Percentiles rank a stretch among this genome's conserved stretches.
These are phyloP conservation scores for Anolis sagrei DNA, from an alignment of 2,113 vertebrate species.

Conservation along the genomic window DNA sequence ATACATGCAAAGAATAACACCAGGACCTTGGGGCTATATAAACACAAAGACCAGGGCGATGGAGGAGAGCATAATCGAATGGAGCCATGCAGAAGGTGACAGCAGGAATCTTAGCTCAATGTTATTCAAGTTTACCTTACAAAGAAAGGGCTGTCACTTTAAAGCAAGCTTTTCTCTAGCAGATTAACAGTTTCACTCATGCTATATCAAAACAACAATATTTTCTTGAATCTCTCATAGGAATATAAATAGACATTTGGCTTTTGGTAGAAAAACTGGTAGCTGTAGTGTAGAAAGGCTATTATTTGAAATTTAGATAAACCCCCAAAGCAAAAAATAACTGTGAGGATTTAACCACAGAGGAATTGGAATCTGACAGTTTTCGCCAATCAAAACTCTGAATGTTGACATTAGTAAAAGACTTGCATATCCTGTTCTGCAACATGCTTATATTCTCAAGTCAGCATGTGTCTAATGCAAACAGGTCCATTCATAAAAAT, in stretches of 20 bases:
- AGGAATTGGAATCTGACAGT: constrained; percentile 61
- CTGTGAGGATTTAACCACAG: constrained; percentile 56
- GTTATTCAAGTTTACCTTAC: not conserved
- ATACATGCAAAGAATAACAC: not conserved
- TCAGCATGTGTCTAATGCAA: constrained; percentile 51
- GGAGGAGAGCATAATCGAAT: not conserved
- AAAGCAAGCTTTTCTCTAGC: not conserved
- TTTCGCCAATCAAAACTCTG: constrained; percentile 70
- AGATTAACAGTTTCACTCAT: constrained; percentile 42
- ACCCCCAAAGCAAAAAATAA: constrained; percentile 53
- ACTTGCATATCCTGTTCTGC: constrained; percentile 65
- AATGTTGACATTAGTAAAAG: constrained; percentile 70
- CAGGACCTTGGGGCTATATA: not conserved
- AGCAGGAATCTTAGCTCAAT: constrained; percentile 1
- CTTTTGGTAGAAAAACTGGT: constrained; percentile 55
- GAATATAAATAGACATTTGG: constrained; percentile 68
- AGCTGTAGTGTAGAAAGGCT: constrained; percentile 48
- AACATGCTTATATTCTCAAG: constrained; percentile 51
- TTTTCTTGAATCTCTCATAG: constrained; percentile 40
- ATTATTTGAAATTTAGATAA: constrained; percentile 65
- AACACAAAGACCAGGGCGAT: not conserved
- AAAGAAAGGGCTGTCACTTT: not conserved
- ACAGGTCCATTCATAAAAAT: constrained; percentile 57
- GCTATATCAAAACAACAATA: constrained; percentile 55
- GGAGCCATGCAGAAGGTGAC: not conserved